phyloP scores from a whole-genome alignment of 2,888 invertebrate species.

The Epinotia demarniana region DNA sequence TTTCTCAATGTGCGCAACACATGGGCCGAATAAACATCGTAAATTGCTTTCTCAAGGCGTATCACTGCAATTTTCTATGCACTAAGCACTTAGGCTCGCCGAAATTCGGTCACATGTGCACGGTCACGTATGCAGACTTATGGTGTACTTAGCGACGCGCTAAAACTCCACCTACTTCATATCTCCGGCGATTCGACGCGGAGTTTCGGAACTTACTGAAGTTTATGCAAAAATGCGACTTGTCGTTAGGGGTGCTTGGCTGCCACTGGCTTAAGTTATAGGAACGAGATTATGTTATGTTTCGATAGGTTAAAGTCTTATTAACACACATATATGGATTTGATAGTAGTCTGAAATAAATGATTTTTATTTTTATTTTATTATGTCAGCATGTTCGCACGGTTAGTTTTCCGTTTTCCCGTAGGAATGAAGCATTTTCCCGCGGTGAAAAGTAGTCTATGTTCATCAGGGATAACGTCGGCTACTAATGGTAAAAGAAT shows the following conservation, averaged over 20 bases:
- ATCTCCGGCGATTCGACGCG: conserved; percentile 49
- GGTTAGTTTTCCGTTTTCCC: too few relatives aligned
- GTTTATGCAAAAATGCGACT: conserved; percentile 40
- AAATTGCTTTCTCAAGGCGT: conserved; percentile 34
- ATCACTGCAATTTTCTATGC: conserved; percentile 45
- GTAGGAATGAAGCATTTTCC: too few relatives aligned
- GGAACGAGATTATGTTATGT: background rate
- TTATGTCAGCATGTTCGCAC: too few relatives aligned
- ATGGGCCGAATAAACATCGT: conserved; percentile 3
- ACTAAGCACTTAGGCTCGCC: conserved; percentile 51
- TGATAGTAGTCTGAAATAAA: too few relatives aligned
- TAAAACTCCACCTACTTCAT: conserved; percentile 64
- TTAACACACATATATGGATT: too few relatives aligned
- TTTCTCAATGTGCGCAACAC: background rate
- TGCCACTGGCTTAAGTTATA: background rate
- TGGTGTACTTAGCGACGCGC: conserved; percentile 65
- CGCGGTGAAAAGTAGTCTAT: too few relatives aligned
- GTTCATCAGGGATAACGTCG: too few relatives aligned
- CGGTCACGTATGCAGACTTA: conserved; percentile 67
- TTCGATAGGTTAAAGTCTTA: too few relatives aligned
- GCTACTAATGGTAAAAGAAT: too few relatives aligned
- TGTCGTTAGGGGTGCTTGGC: conserved; percentile 18
- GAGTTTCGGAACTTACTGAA: conserved; percentile 32
- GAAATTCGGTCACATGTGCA: conserved; percentile 67
- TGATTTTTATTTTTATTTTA: too few relatives aligned